Percentiles rank a stretch among this genome's conserved stretches.
phyloP scores from a whole-genome alignment of 2,113 vertebrate species.

The Recurvirostra avosetta region DNA sequence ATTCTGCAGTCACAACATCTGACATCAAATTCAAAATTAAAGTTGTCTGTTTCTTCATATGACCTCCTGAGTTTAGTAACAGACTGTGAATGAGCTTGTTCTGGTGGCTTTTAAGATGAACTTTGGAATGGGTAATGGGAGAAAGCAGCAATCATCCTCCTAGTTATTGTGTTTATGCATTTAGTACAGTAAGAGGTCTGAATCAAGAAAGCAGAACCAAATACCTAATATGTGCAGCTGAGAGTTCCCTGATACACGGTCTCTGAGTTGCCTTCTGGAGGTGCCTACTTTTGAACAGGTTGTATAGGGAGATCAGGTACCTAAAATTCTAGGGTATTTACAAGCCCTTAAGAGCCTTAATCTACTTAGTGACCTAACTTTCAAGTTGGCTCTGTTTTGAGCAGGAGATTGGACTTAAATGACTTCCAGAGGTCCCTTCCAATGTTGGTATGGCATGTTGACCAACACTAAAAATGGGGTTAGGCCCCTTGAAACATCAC shows the following conservation, averaged over 20 bases:
- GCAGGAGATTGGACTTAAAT: background rate
- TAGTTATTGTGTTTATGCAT: background rate
- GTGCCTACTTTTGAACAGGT: background rate
- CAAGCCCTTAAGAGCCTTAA: background rate
- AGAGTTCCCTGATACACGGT: background rate
- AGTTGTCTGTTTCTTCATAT: background rate
- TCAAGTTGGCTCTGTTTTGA: background rate
- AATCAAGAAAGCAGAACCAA: background rate
- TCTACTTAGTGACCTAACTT: background rate
- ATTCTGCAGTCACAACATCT: background rate
- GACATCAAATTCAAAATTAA: background rate
- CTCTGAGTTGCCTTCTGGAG: background rate
- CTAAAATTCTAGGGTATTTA: background rate
- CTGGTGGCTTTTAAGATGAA: background rate
- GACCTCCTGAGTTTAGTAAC: background rate
- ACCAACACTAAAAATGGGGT: background rate
- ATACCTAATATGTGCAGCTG: background rate
- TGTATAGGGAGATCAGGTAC: background rate
- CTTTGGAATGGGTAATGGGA: background rate
- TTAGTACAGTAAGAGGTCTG: background rate
- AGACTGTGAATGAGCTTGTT: background rate
- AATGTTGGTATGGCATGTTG: fast-evolving
- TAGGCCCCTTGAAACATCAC: background rate
- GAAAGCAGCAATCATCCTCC: background rate
- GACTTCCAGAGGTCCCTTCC: background rate